A percentile compares a stretch with the other conserved stretches of the same genome.
Evolutionary conservation across 2,888 invertebrate genomes (phyloP).

Genomic region (Epicampocera succincta): DNA sequence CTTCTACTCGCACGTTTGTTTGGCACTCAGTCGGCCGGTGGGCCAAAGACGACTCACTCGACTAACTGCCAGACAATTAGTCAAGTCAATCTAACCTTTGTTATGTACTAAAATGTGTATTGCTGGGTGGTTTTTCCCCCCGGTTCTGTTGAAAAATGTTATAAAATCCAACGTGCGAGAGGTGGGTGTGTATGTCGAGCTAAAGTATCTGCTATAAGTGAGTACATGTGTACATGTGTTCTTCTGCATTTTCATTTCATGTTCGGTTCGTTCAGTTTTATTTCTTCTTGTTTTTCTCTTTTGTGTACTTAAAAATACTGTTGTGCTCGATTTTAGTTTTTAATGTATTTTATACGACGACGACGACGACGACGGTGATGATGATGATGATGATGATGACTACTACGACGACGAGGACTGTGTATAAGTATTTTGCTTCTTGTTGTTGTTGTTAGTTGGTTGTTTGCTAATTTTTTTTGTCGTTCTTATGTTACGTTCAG

Average conservation of each 20-base stretch:
- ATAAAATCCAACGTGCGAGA: constrained; percentile 49
- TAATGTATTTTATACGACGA: constrained; percentile 40
- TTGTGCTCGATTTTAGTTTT: constrained; percentile 57
- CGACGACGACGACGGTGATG: constrained; percentile 8
- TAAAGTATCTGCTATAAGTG: background rate
- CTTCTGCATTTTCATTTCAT: constrained; percentile 32
- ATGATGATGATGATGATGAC: constrained; percentile 20
- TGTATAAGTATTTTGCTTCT: constrained; percentile 30
- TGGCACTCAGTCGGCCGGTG: background rate
- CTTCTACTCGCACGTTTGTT: background rate
- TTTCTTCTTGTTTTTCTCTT: constrained; percentile 43
- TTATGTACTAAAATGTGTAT: constrained; percentile 27
- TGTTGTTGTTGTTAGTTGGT: constrained; percentile 22
- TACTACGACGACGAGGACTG: constrained; percentile 27
- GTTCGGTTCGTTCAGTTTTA: constrained; percentile 40
- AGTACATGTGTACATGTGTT: constrained; percentile 3
- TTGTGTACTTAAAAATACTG: constrained; percentile 58
- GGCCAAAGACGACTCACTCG: constrained; percentile 1
- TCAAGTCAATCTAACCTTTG: constrained; percentile 49
- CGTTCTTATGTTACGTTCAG: constrained; percentile 40
- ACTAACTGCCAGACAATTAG: constrained; percentile 5
- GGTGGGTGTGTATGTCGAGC: constrained; percentile 43
- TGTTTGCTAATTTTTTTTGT: constrained; percentile 41
- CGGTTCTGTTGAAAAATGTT: constrained; percentile 48
- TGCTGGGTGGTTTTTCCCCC: background rate